Base-by-base conservation (phyloP, 2,797 vertebrate genomes). In the Pipistrellus nathusii region DNA sequence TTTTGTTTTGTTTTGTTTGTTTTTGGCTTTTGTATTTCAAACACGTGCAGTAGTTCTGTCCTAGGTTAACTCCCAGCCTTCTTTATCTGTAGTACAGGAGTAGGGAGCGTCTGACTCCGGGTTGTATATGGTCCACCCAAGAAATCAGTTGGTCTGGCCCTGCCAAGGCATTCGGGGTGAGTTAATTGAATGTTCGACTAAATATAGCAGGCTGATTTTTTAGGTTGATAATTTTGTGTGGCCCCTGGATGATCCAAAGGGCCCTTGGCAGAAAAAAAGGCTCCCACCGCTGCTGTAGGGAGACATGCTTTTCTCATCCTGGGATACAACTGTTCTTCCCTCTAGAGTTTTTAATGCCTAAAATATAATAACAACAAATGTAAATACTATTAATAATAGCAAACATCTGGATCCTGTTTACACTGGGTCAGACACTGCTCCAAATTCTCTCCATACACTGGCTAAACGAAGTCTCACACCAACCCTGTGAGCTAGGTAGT, bases 11-110 rank as follows among this genome's bases (percentile, higher is more conserved):
- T 14, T 51, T 55, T 57, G 23, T 59, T 95, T 82, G 23, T 46
- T 82, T 82, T 93, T 53, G 27, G 35, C 17, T 91, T 96, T 87
- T 73, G 1, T 90, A 38, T 86, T 85, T 95, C 85, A 68, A 8
- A 90, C 27, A 38, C 53, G 55, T 38, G 4, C 21, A 35, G 18
- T 51, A 94, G 8, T 41, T 93, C 64, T 53, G 51, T 44, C 62
- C 68, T 89, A 10, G 55, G 38, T 86, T 51, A 44, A 55, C 38
- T 46, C 8, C 55, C 32, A 59, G n/a, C 27, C 55, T 78, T 95
- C 20, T 73, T 87, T 91, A 27, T 59, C 68, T 78, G 30, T 41
- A 82, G 51, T 71, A 7, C 59, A 30, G 59, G 59, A 30, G 59
- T 62, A 62, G 59, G 27, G 59, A 62, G 30, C 2, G 11, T 14